phyloP scores from a whole-genome alignment of 2,113 vertebrate species.

The Eudyptes chrysolophus region DNA sequence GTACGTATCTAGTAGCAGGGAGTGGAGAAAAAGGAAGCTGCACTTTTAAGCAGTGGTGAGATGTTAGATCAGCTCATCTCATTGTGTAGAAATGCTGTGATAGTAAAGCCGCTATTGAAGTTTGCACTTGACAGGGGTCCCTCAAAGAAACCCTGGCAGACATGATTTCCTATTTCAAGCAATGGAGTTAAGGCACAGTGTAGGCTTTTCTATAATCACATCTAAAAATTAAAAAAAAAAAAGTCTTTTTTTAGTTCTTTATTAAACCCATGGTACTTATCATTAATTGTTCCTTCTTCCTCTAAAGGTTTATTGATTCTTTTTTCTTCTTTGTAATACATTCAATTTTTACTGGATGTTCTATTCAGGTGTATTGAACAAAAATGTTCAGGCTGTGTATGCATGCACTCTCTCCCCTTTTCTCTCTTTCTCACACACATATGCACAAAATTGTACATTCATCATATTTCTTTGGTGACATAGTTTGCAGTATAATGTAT shows the following conservation, averaged over 20 bases:
- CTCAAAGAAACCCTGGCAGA: neutral
- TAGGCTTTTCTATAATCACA: neutral
- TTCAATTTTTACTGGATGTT: neutral
- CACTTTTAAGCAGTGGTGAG: neutral
- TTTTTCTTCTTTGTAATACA: neutral
- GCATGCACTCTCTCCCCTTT: neutral
- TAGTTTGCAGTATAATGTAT: neutral
- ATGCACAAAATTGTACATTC: neutral
- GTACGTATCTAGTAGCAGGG: neutral
- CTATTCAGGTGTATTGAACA: neutral
- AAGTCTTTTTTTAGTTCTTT: neutral
- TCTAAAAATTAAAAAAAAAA: neutral
- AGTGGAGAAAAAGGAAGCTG: neutral
- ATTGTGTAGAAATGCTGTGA: neutral
- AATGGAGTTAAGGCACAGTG: neutral
- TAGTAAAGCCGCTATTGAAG: neutral
- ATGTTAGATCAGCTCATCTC: neutral
- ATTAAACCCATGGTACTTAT: neutral
- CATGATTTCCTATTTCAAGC: neutral
- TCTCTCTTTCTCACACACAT: rapidly evolving
- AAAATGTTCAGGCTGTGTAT: neutral
- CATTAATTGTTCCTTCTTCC: neutral
- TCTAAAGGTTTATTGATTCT: neutral
- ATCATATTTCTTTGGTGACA: neutral
- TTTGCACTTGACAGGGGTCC: neutral